Percentiles rank a stretch among this genome's conserved stretches.
Evolutionary conservation across 2,888 invertebrate species (phyloP).

Genomic region (Diarsia mendica): DNA sequence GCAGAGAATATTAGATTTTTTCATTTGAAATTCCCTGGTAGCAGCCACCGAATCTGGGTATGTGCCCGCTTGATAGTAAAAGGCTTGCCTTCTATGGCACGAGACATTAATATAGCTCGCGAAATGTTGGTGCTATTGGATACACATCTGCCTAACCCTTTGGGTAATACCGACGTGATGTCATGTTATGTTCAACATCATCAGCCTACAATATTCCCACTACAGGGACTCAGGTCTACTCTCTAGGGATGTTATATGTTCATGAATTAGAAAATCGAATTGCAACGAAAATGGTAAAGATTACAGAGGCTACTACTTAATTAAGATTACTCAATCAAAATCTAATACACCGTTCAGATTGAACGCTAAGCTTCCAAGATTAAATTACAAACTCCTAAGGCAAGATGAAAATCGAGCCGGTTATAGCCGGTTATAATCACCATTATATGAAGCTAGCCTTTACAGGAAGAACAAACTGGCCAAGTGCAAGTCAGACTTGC

Average conservation of each 20-base stretch:
- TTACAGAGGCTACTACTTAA: not conserved
- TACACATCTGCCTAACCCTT: not conserved
- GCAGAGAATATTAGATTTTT: too few species aligned
- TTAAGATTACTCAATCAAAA: constrained; percentile 43
- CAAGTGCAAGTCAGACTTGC: too few species aligned
- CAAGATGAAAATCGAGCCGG: constrained; percentile 19
- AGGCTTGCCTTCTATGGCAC: too few species aligned
- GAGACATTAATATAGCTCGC: not conserved
- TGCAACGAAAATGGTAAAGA: not conserved
- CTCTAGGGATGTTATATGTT: too few species aligned
- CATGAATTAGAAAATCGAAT: not conserved
- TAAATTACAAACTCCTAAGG: constrained; percentile 6
- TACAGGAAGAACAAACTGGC: not conserved
- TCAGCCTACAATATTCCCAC: too few species aligned
- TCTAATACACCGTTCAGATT: constrained; percentile 42
- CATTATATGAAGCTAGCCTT: constrained; percentile 17
- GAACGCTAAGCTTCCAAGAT: constrained; percentile 34
- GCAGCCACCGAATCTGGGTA: too few species aligned
- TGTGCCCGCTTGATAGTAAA: too few species aligned
- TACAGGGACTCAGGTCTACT: too few species aligned
- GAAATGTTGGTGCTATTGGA: not conserved
- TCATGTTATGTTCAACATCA: not conserved
- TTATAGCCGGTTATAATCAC: constrained; percentile 29
- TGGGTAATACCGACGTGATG: too few species aligned
- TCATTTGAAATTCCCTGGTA: too few species aligned